Base-by-base conservation (phyloP, 2,113 vertebrate species). In the Leptobrachium leishanense region DNA sequence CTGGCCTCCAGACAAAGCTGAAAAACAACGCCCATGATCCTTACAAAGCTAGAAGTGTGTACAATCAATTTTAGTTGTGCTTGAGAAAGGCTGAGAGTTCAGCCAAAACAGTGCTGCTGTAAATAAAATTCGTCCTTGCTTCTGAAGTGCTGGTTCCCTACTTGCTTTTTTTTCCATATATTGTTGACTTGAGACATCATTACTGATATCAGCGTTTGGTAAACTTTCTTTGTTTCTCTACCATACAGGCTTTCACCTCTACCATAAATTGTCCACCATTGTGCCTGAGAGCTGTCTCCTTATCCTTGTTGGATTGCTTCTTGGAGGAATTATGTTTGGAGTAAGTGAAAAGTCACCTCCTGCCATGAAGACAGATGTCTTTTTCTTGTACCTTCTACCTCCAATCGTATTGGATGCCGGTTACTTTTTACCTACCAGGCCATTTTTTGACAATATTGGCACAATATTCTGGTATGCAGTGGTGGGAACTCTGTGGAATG, bases 271-370 rank as follows among this genome's bases (percentile, higher is more conserved):
- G 85, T 96, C 95, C 68, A 85, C 95, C 3, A 96, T 98, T 85
- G 95, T 99, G 62, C 97, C 98, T 1, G 98, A 98, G 88, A 95
- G 97, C 2, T 99, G 98, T 84, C 95, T 99, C 5, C 94, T 99
- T 42, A 96, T 99, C 86, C 91, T 92, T 86, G 93, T 99, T 6
- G 98, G 98, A 74, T 88, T 99, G 78, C 93, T 99, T 1, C 95
- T 99, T 10, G 98, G 98, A 11, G 95, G 87, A 68, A 98, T 99
- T 84, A 99, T 99, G 90, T 92, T 97, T 83, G 93, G 94, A 0
- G 95, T 97, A 5, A 90, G 97, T 1, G 95, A 98, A 85, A 93
- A 94, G 82, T 96, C 97, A 0, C 97, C 97, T 0, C 95, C 98
- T 0, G 97, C 95, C 6, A 95, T 99, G 93, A 94, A 91, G 89